These are phyloP conservation scores for Onychomys torridus DNA, from an alignment of 2,797 vertebrate species.

Conservation along the genomic window DNA sequence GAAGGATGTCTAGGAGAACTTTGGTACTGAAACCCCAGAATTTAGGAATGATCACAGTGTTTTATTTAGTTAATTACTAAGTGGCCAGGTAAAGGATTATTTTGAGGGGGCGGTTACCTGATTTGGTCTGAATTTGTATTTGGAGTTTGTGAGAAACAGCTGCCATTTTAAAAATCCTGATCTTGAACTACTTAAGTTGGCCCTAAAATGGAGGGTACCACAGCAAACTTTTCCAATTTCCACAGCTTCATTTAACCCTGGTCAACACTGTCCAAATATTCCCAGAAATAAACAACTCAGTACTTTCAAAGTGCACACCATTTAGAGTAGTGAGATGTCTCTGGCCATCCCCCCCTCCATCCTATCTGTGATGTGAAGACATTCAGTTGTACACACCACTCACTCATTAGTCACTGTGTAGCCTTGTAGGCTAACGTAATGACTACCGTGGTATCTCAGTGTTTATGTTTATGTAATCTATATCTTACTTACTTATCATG, in stretches of 20 bases:
- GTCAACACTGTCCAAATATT: background rate
- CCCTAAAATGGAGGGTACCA: background rate
- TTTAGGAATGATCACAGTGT: background rate
- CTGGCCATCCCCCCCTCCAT: background rate
- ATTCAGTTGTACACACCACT: background rate
- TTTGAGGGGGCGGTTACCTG: background rate
- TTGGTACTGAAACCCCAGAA: slow-evolving; percentile 41
- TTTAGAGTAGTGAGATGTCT: background rate
- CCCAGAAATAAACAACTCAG: background rate
- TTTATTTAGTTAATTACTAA: background rate
- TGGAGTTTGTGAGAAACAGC: background rate
- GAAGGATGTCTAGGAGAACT: background rate
- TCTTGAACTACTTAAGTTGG: background rate
- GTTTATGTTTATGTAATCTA: background rate
- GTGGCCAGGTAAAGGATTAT: background rate
- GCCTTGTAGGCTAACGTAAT: background rate
- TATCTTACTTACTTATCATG: background rate
- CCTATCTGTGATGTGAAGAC: background rate
- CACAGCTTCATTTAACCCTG: background rate
- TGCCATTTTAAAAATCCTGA: background rate
- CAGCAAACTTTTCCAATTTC: background rate
- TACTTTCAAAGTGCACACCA: background rate
- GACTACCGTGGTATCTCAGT: background rate
- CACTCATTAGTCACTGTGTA: background rate
- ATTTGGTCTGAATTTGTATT: background rate